phyloP scores from a whole-genome alignment of 2,113 vertebrate genomes.

The Probosciger aterrimus region DNA sequence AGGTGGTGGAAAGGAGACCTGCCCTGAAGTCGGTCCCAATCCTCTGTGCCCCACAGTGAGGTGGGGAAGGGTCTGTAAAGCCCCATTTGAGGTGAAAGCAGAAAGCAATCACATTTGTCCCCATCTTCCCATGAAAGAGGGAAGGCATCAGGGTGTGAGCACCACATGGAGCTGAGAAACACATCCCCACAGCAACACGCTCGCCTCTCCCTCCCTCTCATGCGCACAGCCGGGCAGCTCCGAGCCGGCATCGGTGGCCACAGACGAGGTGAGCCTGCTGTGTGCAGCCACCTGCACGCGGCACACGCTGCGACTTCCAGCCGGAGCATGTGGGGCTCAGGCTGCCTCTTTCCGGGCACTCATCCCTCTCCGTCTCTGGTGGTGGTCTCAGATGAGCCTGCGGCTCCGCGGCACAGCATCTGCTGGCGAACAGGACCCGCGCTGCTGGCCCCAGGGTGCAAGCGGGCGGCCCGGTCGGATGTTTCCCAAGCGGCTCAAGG shows the following conservation, averaged over 20 bases:
- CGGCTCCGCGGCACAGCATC: background rate
- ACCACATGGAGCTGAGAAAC: background rate
- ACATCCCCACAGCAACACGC: background rate
- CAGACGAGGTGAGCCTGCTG: background rate
- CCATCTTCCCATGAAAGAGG: background rate
- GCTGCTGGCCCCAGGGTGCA: background rate
- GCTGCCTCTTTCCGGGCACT: constrained; percentile 45
- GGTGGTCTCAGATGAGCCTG: constrained; percentile 16
- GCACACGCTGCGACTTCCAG: background rate
- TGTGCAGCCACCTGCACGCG: constrained; percentile 8
- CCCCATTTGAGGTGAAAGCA: background rate
- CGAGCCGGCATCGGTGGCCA: background rate
- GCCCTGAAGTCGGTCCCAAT: background rate
- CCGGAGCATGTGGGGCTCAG: constrained; percentile 51
- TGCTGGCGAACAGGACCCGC: background rate
- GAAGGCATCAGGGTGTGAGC: background rate
- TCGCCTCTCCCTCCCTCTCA: background rate
- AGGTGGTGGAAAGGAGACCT: background rate
- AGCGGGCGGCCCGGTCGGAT: background rate
- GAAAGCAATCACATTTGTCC: background rate
- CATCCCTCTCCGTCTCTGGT: background rate
- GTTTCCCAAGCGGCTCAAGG: background rate
- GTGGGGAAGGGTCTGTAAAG: background rate
- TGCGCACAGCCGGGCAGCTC: background rate
- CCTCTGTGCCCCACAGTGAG: background rate